Evolutionary conservation across 2,797 vertebrate species (phyloP), one percentile per base, ranked within the genome.

Genomic region (Falco naumanni): DNA sequence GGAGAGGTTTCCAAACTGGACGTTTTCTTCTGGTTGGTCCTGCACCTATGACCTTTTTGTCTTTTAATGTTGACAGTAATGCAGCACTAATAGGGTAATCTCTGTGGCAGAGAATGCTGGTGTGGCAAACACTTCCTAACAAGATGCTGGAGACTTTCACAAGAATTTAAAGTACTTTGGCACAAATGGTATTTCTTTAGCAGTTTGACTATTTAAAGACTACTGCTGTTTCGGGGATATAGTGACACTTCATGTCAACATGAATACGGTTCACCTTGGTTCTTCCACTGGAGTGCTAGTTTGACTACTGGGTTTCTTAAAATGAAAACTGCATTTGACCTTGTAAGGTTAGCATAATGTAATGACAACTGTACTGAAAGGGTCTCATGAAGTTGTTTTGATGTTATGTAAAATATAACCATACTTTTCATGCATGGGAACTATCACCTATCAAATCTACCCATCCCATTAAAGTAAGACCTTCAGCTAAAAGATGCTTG

Each of bases 11-110:
- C 99, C 99, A 59, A 92, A 97, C 6, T 99, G 99, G 99, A 97
- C 98, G 0, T 99, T 99, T 85, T 98, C 98, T 39, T 99, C 99
- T 4, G 98, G 98, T 45, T 99, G 99, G 99, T 99, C 99, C 97
- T 99, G 99, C 97, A 99, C 99, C 56, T 99, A 99, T 0, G 97
- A 98, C 93, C 98, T 99, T 97, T 99, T 98, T 98, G 97, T 98
- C 91, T 99, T 99, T 98, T 98, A 96, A 96, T 22, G 33, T 66
- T 93, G 80, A 56, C 66, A 78, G 28, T 61, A 89, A 6, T 53
- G 28, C n/a, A 59, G 34, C 5, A 13, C 34, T 68, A 10, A 11
- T 17, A 59, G 39, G n/a, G 25, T 56, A 19, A 29, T 61, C 22
- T 74, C 26, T 70, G 26, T 77, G 22, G 59, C 2, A 1, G 37